These are phyloP conservation scores for Cistogaster globosa DNA, from an alignment of 2,888 invertebrate species.

Conservation along the genomic window DNA sequence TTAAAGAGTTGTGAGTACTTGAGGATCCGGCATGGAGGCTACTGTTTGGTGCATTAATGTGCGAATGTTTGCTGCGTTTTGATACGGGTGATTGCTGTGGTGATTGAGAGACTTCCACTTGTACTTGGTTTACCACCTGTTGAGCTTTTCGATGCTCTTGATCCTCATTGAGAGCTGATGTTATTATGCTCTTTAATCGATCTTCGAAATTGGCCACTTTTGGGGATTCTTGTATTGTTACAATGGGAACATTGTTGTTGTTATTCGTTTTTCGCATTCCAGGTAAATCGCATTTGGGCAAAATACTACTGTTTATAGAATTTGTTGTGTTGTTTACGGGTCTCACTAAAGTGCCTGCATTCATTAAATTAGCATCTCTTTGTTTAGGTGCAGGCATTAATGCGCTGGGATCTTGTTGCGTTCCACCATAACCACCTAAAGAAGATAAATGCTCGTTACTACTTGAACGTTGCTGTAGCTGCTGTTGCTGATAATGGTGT, in stretches of 20 bases:
- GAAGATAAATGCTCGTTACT: constrained; percentile 70
- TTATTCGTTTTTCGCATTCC: constrained; percentile 70
- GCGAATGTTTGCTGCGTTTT: constrained; percentile 78
- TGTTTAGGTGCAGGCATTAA: constrained; percentile 82
- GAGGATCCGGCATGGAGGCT: constrained; percentile 64
- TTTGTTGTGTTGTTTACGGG: constrained; percentile 45
- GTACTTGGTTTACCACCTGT: constrained; percentile 76
- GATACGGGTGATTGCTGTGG: constrained; percentile 65
- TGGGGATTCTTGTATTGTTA: constrained; percentile 87
- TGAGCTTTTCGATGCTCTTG: constrained; percentile 84
- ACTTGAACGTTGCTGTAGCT: constrained; percentile 61
- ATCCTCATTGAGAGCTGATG: constrained; percentile 93
- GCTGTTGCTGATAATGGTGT: constrained; percentile 33
- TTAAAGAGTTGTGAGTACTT: constrained; percentile 78
- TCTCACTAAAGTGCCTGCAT: constrained; percentile 34
- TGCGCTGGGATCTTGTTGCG: constrained; percentile 71
- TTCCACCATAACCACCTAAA: constrained; percentile 48
- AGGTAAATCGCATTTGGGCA: constrained; percentile 79
- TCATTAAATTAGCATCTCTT: constrained; percentile 48
- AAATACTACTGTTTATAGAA: constrained; percentile 65
- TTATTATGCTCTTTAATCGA: constrained; percentile 93
- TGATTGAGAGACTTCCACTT: constrained; percentile 62
- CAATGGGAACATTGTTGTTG: constrained; percentile 49
- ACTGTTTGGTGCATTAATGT: constrained; percentile 29
- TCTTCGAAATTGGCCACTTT: constrained; percentile 95